A percentile compares a stretch with the other conserved stretches of the same genome.
Conservation (phyloP, 92 coral and sea anemone genomes). For the Muricea muricata region DNA sequence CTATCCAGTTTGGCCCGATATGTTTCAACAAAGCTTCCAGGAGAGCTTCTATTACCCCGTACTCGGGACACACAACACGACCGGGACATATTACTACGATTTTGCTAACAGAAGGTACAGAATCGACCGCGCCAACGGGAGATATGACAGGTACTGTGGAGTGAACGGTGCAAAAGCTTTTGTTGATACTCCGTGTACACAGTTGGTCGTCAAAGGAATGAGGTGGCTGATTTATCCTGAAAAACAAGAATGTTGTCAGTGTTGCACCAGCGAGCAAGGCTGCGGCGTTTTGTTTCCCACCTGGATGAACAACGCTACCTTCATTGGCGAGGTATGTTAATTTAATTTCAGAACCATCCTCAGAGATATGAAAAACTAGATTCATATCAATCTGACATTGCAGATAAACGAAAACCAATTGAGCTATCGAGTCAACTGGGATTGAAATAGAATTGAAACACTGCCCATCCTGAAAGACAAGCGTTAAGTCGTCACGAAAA, state of each 20-base stretch:
- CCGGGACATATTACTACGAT: conserved; percentile 3
- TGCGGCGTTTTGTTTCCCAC: not conserved
- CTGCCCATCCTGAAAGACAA: too few species aligned
- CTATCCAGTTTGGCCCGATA: not conserved
- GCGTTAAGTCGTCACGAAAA: too few species aligned
- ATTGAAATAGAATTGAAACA: too few species aligned
- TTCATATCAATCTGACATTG: too few species aligned
- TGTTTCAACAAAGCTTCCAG: not conserved
- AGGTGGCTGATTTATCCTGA: conserved; percentile 9
- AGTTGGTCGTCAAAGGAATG: not conserved
- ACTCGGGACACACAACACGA: not conserved
- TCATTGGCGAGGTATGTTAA: not conserved
- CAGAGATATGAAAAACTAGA: too few species aligned
- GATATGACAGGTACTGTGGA: conserved; percentile 3
- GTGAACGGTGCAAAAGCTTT: not conserved
- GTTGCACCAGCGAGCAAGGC: not conserved
- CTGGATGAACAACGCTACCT: not conserved
- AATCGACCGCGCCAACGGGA: not conserved
- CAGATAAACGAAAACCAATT: too few species aligned
- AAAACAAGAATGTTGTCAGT: not conserved
- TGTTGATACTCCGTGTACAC: not conserved
- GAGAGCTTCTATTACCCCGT: not conserved
- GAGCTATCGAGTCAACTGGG: too few species aligned
- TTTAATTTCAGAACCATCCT: too few species aligned
- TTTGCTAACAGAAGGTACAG: not conserved